Percentiles rank a stretch among this genome's conserved stretches.
Conservation (phyloP, 2,888 invertebrate species). For the Ramazzottius varieornatus region DNA sequence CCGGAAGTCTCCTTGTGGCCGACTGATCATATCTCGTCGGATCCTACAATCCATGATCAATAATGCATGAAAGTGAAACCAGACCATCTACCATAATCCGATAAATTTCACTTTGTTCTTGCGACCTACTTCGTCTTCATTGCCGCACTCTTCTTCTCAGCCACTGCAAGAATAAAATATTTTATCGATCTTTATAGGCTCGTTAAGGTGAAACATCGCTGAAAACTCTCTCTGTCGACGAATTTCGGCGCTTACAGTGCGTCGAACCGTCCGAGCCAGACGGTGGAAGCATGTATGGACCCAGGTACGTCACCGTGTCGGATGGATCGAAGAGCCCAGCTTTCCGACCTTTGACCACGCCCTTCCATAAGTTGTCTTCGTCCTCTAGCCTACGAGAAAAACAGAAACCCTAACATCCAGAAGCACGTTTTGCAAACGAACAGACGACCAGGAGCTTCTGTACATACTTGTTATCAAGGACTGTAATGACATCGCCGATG, state of each 20-base stretch:
- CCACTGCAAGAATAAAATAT: too few relatives aligned
- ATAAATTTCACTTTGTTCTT: too few relatives aligned
- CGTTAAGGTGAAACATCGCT: too few relatives aligned
- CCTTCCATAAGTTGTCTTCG: conserved; percentile 45
- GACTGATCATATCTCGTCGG: conserved; percentile 73
- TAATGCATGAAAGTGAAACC: neutral
- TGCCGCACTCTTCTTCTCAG: too few relatives aligned
- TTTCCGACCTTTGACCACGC: conserved; percentile 58
- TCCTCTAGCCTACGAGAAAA: neutral
- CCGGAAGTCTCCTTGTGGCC: conserved; percentile 81
- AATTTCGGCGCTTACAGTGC: too few relatives aligned
- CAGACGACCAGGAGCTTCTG: neutral
- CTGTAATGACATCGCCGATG: conserved; percentile 67
- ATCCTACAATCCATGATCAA: conserved; percentile 24
- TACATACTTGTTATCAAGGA: conserved; percentile 48
- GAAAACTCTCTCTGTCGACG: too few relatives aligned
- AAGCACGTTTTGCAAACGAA: neutral
- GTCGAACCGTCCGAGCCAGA: neutral
- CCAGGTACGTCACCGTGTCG: conserved; percentile 59
- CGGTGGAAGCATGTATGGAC: conserved; percentile 39
- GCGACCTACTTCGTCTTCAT: too few relatives aligned
- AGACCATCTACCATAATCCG: too few relatives aligned
- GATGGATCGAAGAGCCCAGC: conserved; percentile 75
- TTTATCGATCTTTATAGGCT: too few relatives aligned
- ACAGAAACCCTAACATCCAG: neutral